Conservation (phyloP, 2,888 invertebrate genomes). For the Eupithecia inturbata region DNA sequence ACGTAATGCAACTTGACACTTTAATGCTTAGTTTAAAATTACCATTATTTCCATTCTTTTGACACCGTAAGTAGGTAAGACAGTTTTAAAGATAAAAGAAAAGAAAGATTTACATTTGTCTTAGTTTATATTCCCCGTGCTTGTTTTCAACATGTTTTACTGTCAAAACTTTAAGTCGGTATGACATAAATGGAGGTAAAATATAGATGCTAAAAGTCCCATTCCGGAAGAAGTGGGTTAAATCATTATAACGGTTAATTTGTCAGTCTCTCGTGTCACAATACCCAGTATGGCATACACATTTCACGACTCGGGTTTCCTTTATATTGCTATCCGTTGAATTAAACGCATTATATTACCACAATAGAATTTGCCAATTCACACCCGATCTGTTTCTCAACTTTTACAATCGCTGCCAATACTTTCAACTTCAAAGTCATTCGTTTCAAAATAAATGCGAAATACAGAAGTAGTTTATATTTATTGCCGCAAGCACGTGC, state of each 20-base stretch:
- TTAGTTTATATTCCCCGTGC: neutral
- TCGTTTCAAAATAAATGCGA: constrained; percentile 29
- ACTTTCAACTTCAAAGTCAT: constrained; percentile 18
- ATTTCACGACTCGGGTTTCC: constrained; percentile 52
- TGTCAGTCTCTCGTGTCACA: constrained; percentile 49
- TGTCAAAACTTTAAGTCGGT: neutral
- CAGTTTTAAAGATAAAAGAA: neutral
- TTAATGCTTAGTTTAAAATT: neutral
- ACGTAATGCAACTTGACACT: neutral
- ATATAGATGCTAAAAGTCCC: constrained; percentile 33
- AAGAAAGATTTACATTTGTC: too few species aligned
- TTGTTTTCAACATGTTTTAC: neutral
- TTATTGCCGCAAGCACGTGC: constrained; percentile 41
- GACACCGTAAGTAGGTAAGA: neutral
- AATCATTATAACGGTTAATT: constrained; percentile 53
- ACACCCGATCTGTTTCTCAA: constrained; percentile 22
- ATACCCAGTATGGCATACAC: constrained; percentile 55
- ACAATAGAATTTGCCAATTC: constrained; percentile 21
- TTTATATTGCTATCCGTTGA: constrained; percentile 41
- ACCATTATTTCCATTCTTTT: neutral
- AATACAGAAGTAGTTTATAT: constrained; percentile 33
- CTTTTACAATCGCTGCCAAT: constrained; percentile 16
- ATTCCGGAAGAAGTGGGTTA: constrained; percentile 49
- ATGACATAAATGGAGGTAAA: constrained; percentile 3
- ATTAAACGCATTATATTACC: constrained; percentile 27